Evolutionary conservation across 2,113 vertebrate species (phyloP), one percentile per base, ranked within the genome.

Genomic region (Festucalex cinctus): DNA sequence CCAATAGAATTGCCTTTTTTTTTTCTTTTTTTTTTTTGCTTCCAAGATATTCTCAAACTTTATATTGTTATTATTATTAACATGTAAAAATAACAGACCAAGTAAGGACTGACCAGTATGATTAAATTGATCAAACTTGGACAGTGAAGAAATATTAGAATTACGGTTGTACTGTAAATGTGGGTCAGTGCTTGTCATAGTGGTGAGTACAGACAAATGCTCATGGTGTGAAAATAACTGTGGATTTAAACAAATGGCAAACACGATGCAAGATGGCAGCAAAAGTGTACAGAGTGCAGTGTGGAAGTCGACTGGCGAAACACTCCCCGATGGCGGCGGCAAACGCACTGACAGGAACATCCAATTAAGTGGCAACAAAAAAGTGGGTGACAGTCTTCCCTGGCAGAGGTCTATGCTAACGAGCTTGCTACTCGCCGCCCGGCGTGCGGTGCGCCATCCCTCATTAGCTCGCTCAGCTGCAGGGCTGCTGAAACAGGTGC

Each of bases 291-390:
- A 46, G 26, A 67, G 62, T 65, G 44, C 80, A 63, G 74, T 68
- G 75, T 59, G 70, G 70, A 71, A 84, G 83, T 80, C 75, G 48
- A 73, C 35, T 13, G n/a, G 10, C 75, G 81, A 86, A 79, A 77
- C 73, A 75, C 70, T 70, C 79, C 78, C 84, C 79, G 75, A 63
- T 62, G 48, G 73, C 79, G 51, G 73, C 82, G 65, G 81, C 77
- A 83, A 88, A 81, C 76, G 76, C 49, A 58, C 78, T 79, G 85
- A 88, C 83, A 83, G 83, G 73, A 86, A 81, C 75, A 22, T 76
- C 86, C 86, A 91, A 90, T 92, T 91, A 91, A 83, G 87, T n/a
- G 35, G 70, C 76, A 71, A 81, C 76, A 73, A 71, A 80, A n/a
- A 68, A 66, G 59, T 77, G 66, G 13, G 75, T 76, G 70, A 70